Percentiles rank a stretch among this genome's conserved stretches.
phyloP scores from a whole-genome alignment of 2,797 vertebrate species.

The Danionella dracula region DNA sequence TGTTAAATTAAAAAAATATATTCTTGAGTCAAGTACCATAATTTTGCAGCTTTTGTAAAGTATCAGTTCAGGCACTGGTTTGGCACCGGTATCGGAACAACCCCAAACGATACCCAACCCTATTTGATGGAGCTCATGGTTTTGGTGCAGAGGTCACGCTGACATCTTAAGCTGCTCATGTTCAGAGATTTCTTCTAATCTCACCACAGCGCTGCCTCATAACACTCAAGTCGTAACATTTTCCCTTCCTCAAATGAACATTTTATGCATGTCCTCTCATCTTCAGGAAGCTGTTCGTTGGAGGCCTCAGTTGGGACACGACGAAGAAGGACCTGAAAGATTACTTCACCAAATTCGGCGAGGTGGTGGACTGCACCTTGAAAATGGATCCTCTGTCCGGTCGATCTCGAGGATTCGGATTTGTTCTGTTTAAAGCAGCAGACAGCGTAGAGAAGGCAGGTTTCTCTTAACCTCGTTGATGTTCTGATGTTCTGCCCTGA shows the following conservation, averaged over 20 bases:
- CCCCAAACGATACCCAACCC: no score
- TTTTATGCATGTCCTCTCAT: conserved; percentile 16
- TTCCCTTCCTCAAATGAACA: no score
- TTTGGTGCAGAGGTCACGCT: no score
- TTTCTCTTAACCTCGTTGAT: no score
- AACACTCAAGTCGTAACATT: no score
- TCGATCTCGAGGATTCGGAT: conserved; percentile 84
- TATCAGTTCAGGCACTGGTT: no score
- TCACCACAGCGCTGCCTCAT: background rate
- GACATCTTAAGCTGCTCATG: background rate
- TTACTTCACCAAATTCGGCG: conserved; percentile 86
- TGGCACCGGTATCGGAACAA: no score
- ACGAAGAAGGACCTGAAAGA: conserved; percentile 91
- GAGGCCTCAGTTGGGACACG: conserved; percentile 90
- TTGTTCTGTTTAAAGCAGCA: conserved; percentile 84
- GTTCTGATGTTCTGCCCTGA: background rate
- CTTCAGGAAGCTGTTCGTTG: conserved; percentile 86
- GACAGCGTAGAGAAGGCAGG: conserved; percentile 86
- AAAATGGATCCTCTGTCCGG: conserved; percentile 89
- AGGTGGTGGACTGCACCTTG: conserved; percentile 86
- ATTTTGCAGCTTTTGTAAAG: no score
- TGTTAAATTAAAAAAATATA: no score
- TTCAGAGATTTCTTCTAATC: background rate
- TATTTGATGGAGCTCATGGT: background rate
- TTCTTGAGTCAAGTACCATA: no score